phyloP scores from a whole-genome alignment of 2,888 invertebrate species.

The Strigamia crassipes region DNA sequence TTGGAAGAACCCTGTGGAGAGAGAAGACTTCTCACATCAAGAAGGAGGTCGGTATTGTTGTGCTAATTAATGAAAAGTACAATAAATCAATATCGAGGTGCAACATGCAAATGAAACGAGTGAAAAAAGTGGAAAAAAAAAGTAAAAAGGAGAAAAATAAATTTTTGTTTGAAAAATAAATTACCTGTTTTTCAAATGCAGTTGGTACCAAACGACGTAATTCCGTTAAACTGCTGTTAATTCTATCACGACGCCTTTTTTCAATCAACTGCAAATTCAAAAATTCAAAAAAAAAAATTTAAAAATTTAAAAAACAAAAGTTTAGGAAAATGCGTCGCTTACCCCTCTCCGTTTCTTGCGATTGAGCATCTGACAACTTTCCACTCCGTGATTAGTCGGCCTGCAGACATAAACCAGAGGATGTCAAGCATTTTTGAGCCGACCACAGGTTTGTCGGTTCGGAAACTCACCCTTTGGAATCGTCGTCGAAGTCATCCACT shows the following conservation, averaged over 20 bases:
- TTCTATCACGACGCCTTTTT: constrained; percentile 92
- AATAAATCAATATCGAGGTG: neutral
- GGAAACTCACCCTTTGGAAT: constrained; percentile 59
- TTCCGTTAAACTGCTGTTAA: constrained; percentile 92
- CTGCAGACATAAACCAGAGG: neutral
- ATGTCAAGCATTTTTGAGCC: neutral
- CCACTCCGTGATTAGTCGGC: constrained; percentile 31
- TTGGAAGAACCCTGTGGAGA: constrained; percentile 82
- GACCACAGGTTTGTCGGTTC: no score
- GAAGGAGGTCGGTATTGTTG: neutral
- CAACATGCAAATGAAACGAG: no score
- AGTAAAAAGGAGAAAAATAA: no score
- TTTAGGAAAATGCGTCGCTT: no score
- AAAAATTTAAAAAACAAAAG: no score
- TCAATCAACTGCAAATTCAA: constrained; percentile 77
- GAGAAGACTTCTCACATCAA: constrained; percentile 2
- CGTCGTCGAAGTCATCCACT: constrained; percentile 88
- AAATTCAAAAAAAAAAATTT: neutral
- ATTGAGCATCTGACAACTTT: constrained; percentile 50
- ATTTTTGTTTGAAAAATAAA: no score
- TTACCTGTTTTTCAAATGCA: constrained; percentile 82
- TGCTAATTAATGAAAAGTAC: neutral
- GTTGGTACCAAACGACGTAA: constrained; percentile 90
- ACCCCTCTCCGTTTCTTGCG: constrained; percentile 81
- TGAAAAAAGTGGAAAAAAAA: no score